Percentiles rank a stretch among this genome's conserved stretches.
Evolutionary conservation across 1,140 invertebrate species (phyloP).

Genomic region (Lepidurus packardi): DNA sequence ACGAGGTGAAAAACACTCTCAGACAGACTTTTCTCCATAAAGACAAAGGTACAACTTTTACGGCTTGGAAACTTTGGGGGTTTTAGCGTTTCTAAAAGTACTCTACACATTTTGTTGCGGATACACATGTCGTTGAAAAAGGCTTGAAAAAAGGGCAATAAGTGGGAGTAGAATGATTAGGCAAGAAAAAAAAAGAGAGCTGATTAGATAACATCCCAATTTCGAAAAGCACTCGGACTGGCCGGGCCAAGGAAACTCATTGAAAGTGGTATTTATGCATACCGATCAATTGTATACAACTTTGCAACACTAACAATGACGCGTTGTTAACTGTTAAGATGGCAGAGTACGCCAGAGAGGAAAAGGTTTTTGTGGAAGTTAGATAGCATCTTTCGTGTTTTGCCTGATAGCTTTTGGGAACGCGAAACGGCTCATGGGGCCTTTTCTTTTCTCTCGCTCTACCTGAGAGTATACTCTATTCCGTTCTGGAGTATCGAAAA

Average conservation of each 20-base stretch:
- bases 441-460: background rate
- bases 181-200: no score
- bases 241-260: background rate
- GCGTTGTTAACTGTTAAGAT: background rate
- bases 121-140: no score
- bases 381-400: conserved; percentile 6
- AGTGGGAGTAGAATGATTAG: no score
- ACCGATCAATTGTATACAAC: conserved; percentile 11
- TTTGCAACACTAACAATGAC: conserved; percentile 12
- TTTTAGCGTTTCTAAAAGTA: no score
- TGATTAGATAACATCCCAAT: no score
- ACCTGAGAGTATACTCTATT: background rate
- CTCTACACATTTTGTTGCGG: no score
- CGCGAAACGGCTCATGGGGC: background rate
- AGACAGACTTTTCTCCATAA: no score
- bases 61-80: no score
- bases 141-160: no score
- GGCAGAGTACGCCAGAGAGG: background rate
- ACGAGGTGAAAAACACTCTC: no score
- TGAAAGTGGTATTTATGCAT: conserved; percentile 8
- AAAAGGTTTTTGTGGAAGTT: background rate
- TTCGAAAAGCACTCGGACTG: background rate
- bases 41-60: no score
- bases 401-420: background rate
- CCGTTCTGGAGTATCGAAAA: background rate